These are phyloP conservation scores for Sebastes kiyomatsui DNA, from an alignment of 2,797 vertebrate genomes.

Conservation along the genomic window DNA sequence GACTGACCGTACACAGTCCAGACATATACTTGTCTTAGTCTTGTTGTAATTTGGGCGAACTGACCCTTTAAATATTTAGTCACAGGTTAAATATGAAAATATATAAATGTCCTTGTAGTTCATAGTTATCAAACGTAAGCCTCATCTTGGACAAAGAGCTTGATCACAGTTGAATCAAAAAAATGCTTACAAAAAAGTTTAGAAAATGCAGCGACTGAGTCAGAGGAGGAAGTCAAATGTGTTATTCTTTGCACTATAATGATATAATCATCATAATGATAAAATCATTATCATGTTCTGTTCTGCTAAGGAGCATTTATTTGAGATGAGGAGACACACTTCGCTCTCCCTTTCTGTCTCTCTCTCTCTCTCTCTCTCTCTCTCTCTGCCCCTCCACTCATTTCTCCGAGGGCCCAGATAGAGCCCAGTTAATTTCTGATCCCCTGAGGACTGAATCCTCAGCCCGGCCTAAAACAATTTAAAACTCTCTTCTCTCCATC, in stretches of 20 bases:
- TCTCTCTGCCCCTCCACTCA: slow-evolving; percentile 1
- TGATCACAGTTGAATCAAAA: neutral
- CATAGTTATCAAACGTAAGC: neutral
- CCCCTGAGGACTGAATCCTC: slow-evolving; percentile 58
- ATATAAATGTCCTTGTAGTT: neutral
- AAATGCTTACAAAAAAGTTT: neutral
- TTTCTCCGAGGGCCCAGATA: slow-evolving; percentile 52
- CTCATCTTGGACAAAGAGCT: neutral
- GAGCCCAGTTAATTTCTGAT: slow-evolving; percentile 69
- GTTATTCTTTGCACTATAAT: neutral
- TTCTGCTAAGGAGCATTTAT: neutral
- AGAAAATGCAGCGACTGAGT: neutral
- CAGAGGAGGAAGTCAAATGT: neutral
- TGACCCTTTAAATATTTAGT: neutral
- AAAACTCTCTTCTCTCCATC: slow-evolving; percentile 39
- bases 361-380: neutral
- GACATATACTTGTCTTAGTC: neutral
- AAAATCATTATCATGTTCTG: neutral
- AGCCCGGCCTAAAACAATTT: slow-evolving; percentile 63
- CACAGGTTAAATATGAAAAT: neutral
- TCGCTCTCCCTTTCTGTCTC: neutral
- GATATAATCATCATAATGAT: neutral
- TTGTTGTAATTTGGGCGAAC: neutral
- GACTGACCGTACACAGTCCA: too few species aligned
- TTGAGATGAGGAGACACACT: slow-evolving; percentile 7